Base-by-base conservation (phyloP, 2,888 invertebrate genomes). In the Xestobium rufovillosum region DNA sequence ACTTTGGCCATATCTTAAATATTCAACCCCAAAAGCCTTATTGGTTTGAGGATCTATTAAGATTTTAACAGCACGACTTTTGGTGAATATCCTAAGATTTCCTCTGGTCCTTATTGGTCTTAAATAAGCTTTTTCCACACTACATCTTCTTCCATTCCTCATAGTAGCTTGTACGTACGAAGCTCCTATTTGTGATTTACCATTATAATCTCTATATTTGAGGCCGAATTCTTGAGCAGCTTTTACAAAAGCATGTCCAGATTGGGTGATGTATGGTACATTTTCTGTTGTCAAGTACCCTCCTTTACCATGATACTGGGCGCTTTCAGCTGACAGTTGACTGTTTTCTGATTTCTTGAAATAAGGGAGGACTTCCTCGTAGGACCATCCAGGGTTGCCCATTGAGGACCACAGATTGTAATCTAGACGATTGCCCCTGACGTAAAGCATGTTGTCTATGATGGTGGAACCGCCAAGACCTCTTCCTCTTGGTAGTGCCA, bases 301-400 rank as follows among this genome's bases (percentile, higher is more conserved):
- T 19, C 23, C 23, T n/a, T n/a, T 19, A n/a, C 6, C 23, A n/a
- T 19, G 23, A n/a, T 19, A 19, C 23, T 19, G 6, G 23, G 6
- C 23, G 23, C 6, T 19, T 19, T 19, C 6, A 8, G n/a, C 23
- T n/a, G 6, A n/a, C 23, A 19, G 23, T 6, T n/a, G 23, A n/a
- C 23, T 19, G 60, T 89, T 87, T 61, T 89, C 75, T 25, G 65
- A 83, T 63, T 91, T 91, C 57, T 79, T 80, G 60, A 87, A 90
- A 56, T 89, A 90, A 0, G 81, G 81, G 11, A 91, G 63, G 0
- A 89, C 73, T 39, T 86, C 83, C 33, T 84, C 75, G 61, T 74
- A 89, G 1, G 82, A 77, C 61, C 66, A 65, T 19, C 23, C 23
- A 6, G 23, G 23, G 23, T 19, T 19, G 6, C 23, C 23, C 23